Conservation (phyloP, 1,140 invertebrate genomes). For the Drosophila prosaltans region DNA sequence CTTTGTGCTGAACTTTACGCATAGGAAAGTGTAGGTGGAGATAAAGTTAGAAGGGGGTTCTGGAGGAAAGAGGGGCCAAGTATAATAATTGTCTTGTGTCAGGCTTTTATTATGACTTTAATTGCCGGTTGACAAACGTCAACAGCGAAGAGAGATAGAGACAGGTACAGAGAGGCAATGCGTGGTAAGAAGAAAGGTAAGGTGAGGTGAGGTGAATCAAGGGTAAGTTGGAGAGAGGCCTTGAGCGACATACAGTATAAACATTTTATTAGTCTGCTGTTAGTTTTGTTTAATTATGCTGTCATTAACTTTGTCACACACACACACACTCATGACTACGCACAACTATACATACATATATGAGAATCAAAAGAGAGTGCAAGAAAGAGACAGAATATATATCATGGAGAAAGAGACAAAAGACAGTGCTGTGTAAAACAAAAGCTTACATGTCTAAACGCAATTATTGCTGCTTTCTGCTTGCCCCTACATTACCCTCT, state of each 20-base stretch:
- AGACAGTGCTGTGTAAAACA: slow-evolving; percentile 35
- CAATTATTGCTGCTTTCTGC: slow-evolving; percentile 65
- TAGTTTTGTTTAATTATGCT: slow-evolving; percentile 81
- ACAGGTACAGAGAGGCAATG: background rate
- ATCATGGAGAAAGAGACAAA: background rate
- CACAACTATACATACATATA: slow-evolving; percentile 20
- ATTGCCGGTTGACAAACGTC: slow-evolving; percentile 64
- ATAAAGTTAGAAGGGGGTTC: background rate
- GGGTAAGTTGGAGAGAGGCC: slow-evolving; percentile 25
- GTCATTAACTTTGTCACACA: slow-evolving; percentile 77
- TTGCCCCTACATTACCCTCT: too few relatives aligned
- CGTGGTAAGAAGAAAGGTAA: background rate
- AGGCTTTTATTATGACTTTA: slow-evolving; percentile 68
- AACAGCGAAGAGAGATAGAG: slow-evolving; percentile 3
- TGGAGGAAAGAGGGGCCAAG: background rate
- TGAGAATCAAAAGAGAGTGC: background rate
- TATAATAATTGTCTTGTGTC: slow-evolving; percentile 55
- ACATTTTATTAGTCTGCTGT: slow-evolving; percentile 79
- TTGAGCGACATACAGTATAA: slow-evolving; percentile 57
- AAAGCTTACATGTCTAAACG: slow-evolving; percentile 78
- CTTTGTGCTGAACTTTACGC: slow-evolving; percentile 63
- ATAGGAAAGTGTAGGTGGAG: slow-evolving; percentile 43
- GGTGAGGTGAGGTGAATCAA: slow-evolving; percentile 16
- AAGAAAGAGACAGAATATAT: background rate
- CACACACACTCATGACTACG: slow-evolving; percentile 13